Conservation (phyloP, 2,113 vertebrate species). For the Sterrhoptilus dennistouni region DNA sequence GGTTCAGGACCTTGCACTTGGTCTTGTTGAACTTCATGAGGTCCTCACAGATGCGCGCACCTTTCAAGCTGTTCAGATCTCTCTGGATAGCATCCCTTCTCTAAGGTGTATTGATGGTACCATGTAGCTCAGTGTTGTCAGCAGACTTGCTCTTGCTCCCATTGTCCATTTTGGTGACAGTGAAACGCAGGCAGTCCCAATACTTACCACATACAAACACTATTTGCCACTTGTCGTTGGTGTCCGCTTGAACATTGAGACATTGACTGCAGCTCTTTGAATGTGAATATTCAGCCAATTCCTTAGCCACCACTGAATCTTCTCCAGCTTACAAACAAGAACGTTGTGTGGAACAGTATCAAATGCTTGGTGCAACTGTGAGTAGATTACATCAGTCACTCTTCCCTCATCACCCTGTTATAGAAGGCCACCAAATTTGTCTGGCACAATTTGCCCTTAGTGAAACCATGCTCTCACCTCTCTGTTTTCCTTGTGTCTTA, state of each 20-base stretch:
- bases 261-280: no score
- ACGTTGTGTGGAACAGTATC: not conserved
- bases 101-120: accelerated
- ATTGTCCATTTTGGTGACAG: not conserved
- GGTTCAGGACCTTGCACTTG: not conserved
- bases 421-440: not conserved
- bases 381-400: not conserved
- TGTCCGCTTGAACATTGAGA: not conserved
- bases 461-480: not conserved
- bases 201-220: no score
- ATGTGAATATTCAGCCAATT: not conserved
- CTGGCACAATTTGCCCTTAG: not conserved
- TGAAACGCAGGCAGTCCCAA: not conserved
- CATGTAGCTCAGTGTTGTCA: not conserved
- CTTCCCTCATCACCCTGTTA: not conserved
- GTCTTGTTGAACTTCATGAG: not conserved
- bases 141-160: not conserved
- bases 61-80: not conserved
- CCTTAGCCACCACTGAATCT: not conserved
- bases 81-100: not conserved
- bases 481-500: not conserved
- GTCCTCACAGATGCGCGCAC: accelerated
- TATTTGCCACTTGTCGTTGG: not conserved
- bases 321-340: not conserved
- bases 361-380: accelerated